phyloP scores from a whole-genome alignment of 2,888 invertebrate species.

The Tanaodytes sp. region DNA sequence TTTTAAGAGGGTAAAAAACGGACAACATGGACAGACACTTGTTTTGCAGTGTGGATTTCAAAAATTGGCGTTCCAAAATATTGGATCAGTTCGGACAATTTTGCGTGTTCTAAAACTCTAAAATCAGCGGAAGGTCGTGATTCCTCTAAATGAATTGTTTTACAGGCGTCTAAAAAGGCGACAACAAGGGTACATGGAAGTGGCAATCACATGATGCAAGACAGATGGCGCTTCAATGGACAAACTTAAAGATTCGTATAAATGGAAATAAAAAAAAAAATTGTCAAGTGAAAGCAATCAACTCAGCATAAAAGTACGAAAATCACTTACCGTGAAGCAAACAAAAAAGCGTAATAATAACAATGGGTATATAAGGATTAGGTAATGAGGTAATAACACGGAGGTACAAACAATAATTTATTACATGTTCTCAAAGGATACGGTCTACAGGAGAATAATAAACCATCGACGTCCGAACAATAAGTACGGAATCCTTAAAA shows the following conservation, averaged over 20 bases:
- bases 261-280: slow-evolving; percentile 13
- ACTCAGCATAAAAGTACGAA: slow-evolving; percentile 39
- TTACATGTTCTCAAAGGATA: slow-evolving; percentile 63
- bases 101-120: too few species aligned
- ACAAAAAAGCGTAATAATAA: slow-evolving; percentile 51
- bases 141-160: too few species aligned
- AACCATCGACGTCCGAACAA: slow-evolving; percentile 62
- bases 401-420: slow-evolving; percentile 71
- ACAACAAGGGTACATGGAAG: too few species aligned
- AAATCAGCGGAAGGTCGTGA: too few species aligned
- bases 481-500: slow-evolving; percentile 66
- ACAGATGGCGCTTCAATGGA: not conserved
- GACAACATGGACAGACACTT: too few species aligned
- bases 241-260: too few species aligned
- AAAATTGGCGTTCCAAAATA: too few species aligned
- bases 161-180: too few species aligned
- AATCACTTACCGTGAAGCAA: slow-evolving; percentile 55
- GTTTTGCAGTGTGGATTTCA: too few species aligned
- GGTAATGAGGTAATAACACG: slow-evolving; percentile 62
- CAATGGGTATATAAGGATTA: slow-evolving; percentile 47
- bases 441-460: slow-evolving; percentile 63
- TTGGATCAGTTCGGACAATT: too few species aligned
- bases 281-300: slow-evolving; percentile 34
- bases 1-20: too few species aligned
- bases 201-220: slow-evolving; percentile 20